Conservation (phyloP, 2,113 vertebrate genomes). For the Esox niger region DNA sequence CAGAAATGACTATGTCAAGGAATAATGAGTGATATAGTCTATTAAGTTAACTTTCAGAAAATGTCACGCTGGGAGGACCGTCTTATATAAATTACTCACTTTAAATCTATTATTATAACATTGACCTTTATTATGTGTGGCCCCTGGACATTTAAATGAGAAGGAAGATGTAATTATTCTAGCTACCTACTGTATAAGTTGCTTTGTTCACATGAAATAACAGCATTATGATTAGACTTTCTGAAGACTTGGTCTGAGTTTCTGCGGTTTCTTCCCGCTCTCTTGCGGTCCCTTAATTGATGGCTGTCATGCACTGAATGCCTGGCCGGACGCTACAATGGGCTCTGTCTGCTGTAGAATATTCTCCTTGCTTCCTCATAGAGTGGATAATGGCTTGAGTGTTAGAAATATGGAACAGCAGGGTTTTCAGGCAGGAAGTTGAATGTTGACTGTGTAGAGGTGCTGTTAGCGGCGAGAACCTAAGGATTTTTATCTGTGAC, state of each 20-base stretch:
- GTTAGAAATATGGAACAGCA: neutral
- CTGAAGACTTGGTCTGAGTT: slow-evolving; percentile 1
- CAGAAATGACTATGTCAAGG: too few species aligned
- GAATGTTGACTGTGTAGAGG: neutral
- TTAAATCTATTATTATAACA: slow-evolving; percentile 7
- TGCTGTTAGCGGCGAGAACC: too few species aligned
- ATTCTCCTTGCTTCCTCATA: neutral
- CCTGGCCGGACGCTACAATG: too few species aligned
- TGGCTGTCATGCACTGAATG: neutral
- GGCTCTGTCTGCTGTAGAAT: neutral
- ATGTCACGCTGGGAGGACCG: neutral
- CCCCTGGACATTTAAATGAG: neutral
- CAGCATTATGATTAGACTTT: neutral
- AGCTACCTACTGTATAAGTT: neutral
- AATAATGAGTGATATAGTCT: neutral
- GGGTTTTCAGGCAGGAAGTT: neutral
- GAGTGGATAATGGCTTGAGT: neutral
- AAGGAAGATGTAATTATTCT: neutral
- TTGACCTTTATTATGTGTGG: neutral
- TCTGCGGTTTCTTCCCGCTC: neutral
- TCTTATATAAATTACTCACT: neutral
- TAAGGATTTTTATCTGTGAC: too few species aligned
- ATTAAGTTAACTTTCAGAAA: neutral
- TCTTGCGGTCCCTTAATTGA: neutral
- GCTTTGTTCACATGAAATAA: neutral